phyloP scores from a whole-genome alignment of 2,113 vertebrate genomes.

The Dicentrarchus labrax region DNA sequence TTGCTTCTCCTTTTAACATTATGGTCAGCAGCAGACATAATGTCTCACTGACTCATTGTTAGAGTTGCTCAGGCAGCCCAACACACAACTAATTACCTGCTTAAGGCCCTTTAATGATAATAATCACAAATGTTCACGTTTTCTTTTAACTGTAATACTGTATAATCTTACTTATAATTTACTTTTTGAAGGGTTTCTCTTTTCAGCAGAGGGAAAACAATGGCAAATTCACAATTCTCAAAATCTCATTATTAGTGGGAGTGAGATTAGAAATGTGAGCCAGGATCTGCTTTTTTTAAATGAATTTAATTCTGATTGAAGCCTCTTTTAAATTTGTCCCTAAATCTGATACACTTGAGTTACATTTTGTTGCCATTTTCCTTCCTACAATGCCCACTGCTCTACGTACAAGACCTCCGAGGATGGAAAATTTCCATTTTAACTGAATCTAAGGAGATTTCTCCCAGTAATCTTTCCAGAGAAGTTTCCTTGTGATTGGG shows the following conservation, averaged over 20 bases:
- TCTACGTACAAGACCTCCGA: not conserved
- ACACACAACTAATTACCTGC: not conserved
- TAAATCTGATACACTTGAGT: not conserved
- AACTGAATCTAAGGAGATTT: not conserved
- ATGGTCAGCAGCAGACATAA: not conserved
- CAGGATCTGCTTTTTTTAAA: not conserved
- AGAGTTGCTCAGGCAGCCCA: not conserved
- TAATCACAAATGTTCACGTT: not conserved
- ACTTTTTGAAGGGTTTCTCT: not conserved
- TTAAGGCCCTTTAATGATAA: not conserved
- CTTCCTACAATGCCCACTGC: not conserved
- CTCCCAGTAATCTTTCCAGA: not conserved
- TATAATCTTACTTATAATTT: not conserved
- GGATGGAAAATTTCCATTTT: not conserved
- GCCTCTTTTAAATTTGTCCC: not conserved
- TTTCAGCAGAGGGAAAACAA: not conserved
- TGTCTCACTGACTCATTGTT: slow-evolving; percentile 2
- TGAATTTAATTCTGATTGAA: not conserved
- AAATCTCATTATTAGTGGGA: not conserved
- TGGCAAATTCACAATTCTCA: not conserved
- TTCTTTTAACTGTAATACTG: not conserved
- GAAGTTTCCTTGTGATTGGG: not conserved
- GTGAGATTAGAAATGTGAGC: not conserved
- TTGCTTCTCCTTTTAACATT: slow-evolving; percentile 4
- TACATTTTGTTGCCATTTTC: not conserved